Conservation (phyloP, 1,140 invertebrate genomes). For the Chionoecetes opilio region DNA sequence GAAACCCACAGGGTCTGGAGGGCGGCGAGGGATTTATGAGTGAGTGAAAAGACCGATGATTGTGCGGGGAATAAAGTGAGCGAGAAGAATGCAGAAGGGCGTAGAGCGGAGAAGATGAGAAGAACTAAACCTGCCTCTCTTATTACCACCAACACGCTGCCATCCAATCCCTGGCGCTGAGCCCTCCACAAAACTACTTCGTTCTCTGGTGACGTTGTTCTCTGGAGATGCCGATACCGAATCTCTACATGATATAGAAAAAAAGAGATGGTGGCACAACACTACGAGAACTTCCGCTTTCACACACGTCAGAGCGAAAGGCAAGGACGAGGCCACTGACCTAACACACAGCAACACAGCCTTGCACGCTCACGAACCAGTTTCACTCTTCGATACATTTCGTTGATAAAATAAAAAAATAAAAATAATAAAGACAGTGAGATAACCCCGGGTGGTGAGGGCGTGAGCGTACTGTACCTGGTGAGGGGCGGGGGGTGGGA, state of each 20-base stretch:
- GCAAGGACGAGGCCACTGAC: background rate
- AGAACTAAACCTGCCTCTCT: background rate
- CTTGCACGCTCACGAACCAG: too few relatives aligned
- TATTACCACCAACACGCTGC: background rate
- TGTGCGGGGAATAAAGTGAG: background rate
- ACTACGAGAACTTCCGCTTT: too few relatives aligned
- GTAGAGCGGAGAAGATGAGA: too few relatives aligned
- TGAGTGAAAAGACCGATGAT: background rate
- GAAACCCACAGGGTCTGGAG: conserved; percentile 88
- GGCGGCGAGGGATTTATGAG: background rate
- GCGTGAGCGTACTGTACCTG: conserved; percentile 60
- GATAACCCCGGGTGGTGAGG: background rate
- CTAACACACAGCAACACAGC: background rate
- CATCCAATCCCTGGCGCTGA: background rate
- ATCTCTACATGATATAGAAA: too few relatives aligned
- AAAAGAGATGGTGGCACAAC: too few relatives aligned
- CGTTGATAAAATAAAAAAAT: background rate
- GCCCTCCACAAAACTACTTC: too few relatives aligned
- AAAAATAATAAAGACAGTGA: background rate
- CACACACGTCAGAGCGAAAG: background rate
- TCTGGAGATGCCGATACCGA: too few relatives aligned
- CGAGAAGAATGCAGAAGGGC: too few relatives aligned
- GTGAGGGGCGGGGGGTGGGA: conserved; percentile 66
- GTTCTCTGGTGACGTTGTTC: too few relatives aligned
- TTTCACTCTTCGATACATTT: background rate